A percentile compares a stretch with the other conserved stretches of the same genome.
phyloP scores from a whole-genome alignment of 92 coral and sea anemone species.

The Hydrozoanthus gracilis region DNA sequence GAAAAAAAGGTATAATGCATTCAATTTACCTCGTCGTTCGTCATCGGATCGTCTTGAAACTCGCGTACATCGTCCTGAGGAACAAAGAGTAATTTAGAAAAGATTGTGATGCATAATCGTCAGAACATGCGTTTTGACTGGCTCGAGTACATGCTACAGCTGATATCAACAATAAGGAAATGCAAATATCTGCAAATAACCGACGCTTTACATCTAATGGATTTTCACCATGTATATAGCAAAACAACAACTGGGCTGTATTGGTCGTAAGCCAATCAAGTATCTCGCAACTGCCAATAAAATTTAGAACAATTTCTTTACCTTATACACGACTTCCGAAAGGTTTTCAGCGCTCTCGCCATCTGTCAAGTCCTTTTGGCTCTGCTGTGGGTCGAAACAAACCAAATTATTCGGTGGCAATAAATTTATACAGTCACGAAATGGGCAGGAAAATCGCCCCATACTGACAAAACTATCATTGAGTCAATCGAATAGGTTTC shows the following conservation, averaged over 20 bases:
- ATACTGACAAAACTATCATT: background rate
- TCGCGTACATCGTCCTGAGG: slow-evolving; percentile 86
- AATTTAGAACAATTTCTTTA: background rate
- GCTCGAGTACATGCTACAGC: slow-evolving; percentile 18
- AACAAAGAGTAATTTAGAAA: background rate
- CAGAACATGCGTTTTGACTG: background rate
- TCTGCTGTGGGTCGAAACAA: slow-evolving; percentile 56
- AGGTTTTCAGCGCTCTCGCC: slow-evolving; percentile 76
- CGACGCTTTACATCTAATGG: background rate
- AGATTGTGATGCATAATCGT: background rate
- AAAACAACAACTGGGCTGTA: background rate
- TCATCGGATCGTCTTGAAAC: slow-evolving; percentile 93
- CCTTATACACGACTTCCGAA: slow-evolving; percentile 84
- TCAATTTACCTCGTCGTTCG: slow-evolving; percentile 86
- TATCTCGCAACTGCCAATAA: background rate
- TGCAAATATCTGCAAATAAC: background rate
- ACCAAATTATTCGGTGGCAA: background rate
- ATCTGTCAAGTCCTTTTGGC: slow-evolving; percentile 72
- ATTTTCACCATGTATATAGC: background rate
- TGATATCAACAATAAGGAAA: background rate
- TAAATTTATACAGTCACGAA: background rate
- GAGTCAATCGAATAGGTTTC: background rate
- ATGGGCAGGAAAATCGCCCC: background rate
- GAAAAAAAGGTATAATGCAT: background rate
- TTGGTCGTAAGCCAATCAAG: background rate